Evolutionary conservation across 2,113 vertebrate species (phyloP).

Genomic region (Protobothrops flavoviridis): DNA sequence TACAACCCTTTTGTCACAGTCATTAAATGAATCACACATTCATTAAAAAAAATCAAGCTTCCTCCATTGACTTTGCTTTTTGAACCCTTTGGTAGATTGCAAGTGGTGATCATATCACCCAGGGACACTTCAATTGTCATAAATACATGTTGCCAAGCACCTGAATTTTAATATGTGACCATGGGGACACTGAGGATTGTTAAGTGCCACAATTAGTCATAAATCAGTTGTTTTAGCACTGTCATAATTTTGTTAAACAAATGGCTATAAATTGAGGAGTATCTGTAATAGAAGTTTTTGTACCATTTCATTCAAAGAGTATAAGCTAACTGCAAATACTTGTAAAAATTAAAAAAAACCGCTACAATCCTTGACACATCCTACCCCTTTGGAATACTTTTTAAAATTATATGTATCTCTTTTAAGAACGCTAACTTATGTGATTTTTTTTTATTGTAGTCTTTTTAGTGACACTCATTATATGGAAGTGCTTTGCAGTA

Average conservation of each 20-base stretch:
- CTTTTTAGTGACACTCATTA: conserved; percentile 79
- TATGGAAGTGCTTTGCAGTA: conserved; percentile 77
- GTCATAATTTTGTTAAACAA: neutral
- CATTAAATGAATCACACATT: neutral
- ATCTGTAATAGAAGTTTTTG: neutral
- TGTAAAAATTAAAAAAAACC: neutral
- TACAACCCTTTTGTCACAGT: neutral
- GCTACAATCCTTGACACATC: neutral
- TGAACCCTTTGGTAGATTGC: neutral
- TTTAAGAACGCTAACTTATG: neutral
- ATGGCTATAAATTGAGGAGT: neutral
- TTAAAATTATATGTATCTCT: neutral
- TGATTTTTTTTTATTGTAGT: conserved; percentile 63
- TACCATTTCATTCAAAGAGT: neutral
- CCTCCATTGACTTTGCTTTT: neutral
- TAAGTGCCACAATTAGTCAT: neutral
- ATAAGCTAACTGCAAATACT: neutral
- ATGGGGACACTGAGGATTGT: neutral
- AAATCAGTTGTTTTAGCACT: neutral
- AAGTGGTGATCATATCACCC: neutral
- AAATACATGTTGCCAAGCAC: neutral
- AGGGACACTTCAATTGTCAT: neutral
- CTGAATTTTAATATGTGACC: neutral
- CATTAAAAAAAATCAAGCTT: neutral
- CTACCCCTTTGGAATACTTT: neutral